Evolutionary conservation across 1,140 invertebrate genomes (phyloP).

Genomic region (Mycetomoellerius zeteki): DNA sequence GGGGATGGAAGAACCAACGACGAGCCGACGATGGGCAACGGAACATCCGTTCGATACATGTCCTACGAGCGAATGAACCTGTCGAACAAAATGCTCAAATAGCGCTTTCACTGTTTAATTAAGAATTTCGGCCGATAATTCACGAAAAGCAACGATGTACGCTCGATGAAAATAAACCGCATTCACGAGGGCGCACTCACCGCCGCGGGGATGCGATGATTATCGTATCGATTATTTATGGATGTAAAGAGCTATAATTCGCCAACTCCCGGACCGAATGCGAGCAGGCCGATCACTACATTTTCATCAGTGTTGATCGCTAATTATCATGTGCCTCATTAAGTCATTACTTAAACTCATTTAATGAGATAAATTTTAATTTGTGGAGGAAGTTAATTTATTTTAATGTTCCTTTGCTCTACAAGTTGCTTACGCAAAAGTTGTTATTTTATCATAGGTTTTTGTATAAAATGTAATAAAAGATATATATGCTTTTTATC

Average conservation of each 20-base stretch:
- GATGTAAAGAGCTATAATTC: conserved; percentile 49
- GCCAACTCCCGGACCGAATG: background rate
- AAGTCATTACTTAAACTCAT: conserved; percentile 48
- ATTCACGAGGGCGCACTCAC: conserved; percentile 1
- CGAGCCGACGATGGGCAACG: background rate
- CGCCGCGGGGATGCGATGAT: conserved; percentile 32
- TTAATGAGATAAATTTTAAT: conserved; percentile 46
- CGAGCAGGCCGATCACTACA: conserved; percentile 32
- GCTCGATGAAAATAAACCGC: conserved; percentile 51
- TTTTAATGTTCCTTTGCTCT: background rate
- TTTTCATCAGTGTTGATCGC: conserved; percentile 49
- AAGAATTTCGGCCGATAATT: conserved; percentile 63
- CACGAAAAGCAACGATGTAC: conserved; percentile 29
- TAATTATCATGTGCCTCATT: conserved; percentile 50
- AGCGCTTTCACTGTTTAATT: conserved; percentile 64
- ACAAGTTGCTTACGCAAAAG: background rate
- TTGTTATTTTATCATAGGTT: background rate
- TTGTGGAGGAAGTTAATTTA: conserved; percentile 13
- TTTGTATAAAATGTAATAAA: conserved; percentile 15
- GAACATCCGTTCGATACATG: background rate
- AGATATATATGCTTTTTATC: conserved; percentile 7
- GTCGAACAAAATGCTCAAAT: conserved; percentile 49
- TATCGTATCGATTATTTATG: conserved; percentile 60
- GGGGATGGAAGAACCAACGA: background rate
- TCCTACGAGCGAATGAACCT: background rate